A percentile compares a stretch with the other conserved stretches of the same genome.
Conservation (phyloP, 2,797 vertebrate species). For the Macrochelys suwanniensis region DNA sequence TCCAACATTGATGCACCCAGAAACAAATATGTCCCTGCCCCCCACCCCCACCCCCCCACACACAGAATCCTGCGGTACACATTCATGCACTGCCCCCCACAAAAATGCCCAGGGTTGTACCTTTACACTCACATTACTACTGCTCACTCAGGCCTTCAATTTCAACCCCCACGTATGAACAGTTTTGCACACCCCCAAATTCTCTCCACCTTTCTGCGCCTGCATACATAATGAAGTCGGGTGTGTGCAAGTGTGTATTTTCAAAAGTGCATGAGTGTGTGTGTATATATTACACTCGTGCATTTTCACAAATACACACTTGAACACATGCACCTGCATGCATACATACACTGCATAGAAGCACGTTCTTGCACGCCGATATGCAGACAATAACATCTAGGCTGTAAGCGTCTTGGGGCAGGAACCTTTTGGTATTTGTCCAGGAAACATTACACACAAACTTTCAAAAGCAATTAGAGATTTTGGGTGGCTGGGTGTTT, state of each 20-base stretch:
- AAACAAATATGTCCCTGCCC: fast-evolving
- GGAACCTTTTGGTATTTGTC: not conserved
- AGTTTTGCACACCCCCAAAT: not conserved
- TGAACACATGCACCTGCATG: not conserved
- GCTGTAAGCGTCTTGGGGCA: not conserved
- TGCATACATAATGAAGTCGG: not conserved
- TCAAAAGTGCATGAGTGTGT: not conserved
- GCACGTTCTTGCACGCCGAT: not conserved
- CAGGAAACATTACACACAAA: not conserved
- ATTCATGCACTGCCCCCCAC: not conserved
- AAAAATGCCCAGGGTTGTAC: not conserved
- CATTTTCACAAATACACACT: not conserved
- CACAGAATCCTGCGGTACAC: not conserved
- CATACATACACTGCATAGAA: not conserved
- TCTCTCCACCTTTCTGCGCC: not conserved
- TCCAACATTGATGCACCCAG: not conserved
- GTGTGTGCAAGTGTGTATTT: not conserved
- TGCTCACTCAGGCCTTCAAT: fast-evolving
- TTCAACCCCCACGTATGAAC: not conserved
- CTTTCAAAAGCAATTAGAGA: not conserved
- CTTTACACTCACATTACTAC: not conserved
- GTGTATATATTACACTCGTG: not conserved
- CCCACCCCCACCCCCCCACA: fast-evolving
- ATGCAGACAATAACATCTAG: not conserved
- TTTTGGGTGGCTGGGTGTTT: too few species aligned